A percentile compares a stretch with the other conserved stretches of the same genome.
Evolutionary conservation across 2,113 vertebrate genomes (phyloP).

Genomic region (Pteruthius melanotis): DNA sequence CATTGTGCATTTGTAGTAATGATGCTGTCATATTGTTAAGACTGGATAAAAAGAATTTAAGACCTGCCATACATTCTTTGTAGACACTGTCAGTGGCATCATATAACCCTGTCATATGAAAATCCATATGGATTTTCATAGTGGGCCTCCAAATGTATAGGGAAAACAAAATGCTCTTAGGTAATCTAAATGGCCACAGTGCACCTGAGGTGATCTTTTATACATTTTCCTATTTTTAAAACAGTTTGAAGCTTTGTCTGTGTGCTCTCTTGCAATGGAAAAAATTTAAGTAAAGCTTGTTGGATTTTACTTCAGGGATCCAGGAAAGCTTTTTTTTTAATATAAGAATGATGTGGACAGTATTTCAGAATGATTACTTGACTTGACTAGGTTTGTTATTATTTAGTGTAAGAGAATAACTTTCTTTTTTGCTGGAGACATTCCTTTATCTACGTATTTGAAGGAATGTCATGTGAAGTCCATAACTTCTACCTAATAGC

Average conservation of each 20-base stretch:
- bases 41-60: not conserved
- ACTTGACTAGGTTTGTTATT: not conserved
- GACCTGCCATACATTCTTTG: not conserved
- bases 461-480: not conserved
- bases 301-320: not conserved
- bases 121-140: not conserved
- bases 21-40: not conserved
- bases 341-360: not conserved
- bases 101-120: not conserved
- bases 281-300: not conserved
- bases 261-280: not conserved
- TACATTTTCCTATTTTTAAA: not conserved
- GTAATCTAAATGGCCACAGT: not conserved
- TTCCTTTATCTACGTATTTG: accelerated
- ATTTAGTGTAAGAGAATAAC: not conserved
- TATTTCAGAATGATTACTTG: not conserved
- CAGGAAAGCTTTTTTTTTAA: not conserved
- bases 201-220: not conserved
- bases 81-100: not conserved
- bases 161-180: not conserved
- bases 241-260: not conserved
- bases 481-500: not conserved
- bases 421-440: not conserved
- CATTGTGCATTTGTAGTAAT: not conserved
- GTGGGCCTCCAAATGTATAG: not conserved